A percentile compares a stretch with the other conserved stretches of the same genome.
Evolutionary conservation across 2,888 invertebrate species (phyloP).

Genomic region (Sabatieria punctata): DNA sequence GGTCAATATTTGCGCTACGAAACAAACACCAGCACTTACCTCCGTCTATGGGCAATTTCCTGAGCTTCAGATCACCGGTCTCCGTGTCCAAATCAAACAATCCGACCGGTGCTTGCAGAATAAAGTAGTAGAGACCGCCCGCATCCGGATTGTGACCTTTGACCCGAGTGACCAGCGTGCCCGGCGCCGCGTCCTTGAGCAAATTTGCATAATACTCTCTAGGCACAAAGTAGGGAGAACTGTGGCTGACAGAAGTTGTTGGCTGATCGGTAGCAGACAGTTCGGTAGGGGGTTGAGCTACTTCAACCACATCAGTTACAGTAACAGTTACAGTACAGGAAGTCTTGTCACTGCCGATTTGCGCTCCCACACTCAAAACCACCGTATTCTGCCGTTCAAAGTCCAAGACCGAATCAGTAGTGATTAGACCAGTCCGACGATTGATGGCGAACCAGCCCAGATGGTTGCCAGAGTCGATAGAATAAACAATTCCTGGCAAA

Average conservation of each 20-base stretch:
- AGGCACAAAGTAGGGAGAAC: neutral
- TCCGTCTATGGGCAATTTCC: neutral
- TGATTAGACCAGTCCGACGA: conserved; percentile 67
- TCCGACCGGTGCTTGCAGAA: conserved; percentile 49
- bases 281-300: conserved; percentile 46
- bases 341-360: neutral
- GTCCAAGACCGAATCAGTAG: conserved; percentile 43
- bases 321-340: conserved; percentile 44
- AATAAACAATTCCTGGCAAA: conserved; percentile 39
- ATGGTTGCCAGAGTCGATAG: conserved; percentile 44
- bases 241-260: no score
- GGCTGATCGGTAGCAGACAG: no score
- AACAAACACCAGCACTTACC: no score
- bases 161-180: neutral
- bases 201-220: neutral
- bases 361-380: neutral
- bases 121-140: neutral
- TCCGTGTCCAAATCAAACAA: conserved; percentile 80
- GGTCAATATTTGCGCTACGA: no score
- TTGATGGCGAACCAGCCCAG: conserved; percentile 80
- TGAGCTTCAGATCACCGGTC: conserved; percentile 10
- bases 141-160: neutral
- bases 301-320: conserved; percentile 50
- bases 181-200: neutral
- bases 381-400: neutral